These are phyloP conservation scores for Oncorhynchus keta DNA, from an alignment of 2,113 vertebrate genomes.

Conservation along the genomic window DNA sequence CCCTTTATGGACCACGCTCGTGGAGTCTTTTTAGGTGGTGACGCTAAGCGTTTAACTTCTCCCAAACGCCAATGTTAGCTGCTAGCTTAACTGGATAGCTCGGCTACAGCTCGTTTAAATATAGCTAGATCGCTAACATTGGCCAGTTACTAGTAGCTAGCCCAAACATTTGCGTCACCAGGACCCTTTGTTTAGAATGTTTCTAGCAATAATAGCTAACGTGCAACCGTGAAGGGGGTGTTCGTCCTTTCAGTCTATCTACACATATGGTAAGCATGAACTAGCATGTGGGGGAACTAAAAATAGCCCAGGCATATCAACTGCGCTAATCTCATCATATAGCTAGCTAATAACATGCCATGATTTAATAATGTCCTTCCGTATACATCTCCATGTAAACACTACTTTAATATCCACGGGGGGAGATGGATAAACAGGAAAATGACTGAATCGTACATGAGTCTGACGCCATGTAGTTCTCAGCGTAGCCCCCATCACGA, in stretches of 20 bases:
- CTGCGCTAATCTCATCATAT: conserved; percentile 42
- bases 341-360: conserved; percentile 35
- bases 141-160: no score
- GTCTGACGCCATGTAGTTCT: neutral
- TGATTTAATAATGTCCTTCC: conserved; percentile 11
- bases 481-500: neutral
- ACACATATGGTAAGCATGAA: conserved; percentile 67
- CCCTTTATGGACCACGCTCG: neutral
- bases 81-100: neutral
- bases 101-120: neutral
- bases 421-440: neutral
- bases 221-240: neutral
- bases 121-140: neutral
- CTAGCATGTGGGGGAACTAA: conserved; percentile 78
- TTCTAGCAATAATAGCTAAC: neutral
- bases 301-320: conserved; percentile 78
- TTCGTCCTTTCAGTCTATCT: conserved; percentile 42
- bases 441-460: neutral
- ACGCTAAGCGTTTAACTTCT: neutral
- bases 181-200: neutral
- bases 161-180: no score
- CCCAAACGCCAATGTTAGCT: neutral
- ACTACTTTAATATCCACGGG: neutral
- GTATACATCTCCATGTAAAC: neutral
- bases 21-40: neutral